These are phyloP conservation scores for Laticauda colubrina DNA, from an alignment of 2,113 vertebrate genomes.

Conservation along the genomic window DNA sequence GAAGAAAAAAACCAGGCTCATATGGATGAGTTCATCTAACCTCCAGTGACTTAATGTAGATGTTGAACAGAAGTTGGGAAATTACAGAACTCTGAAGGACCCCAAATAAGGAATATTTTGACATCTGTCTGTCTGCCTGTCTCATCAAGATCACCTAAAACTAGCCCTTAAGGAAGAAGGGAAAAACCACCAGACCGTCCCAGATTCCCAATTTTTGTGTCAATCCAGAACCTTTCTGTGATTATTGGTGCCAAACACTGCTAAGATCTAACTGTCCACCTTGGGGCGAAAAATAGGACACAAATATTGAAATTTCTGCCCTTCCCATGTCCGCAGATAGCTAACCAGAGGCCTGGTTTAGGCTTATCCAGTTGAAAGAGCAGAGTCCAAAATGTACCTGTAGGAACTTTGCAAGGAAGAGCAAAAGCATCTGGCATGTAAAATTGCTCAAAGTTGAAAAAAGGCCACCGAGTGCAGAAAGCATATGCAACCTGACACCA, in stretches of 20 bases:
- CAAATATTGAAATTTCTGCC: neutral
- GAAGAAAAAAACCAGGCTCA: neutral
- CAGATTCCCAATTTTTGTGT: neutral
- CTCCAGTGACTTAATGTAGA: neutral
- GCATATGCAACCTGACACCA: neutral
- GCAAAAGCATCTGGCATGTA: neutral
- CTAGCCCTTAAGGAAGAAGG: neutral
- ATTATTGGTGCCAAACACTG: neutral
- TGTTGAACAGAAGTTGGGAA: neutral
- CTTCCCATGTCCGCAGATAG: neutral
- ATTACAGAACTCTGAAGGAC: neutral
- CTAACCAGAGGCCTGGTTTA: neutral
- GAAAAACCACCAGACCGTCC: neutral
- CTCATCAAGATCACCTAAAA: neutral
- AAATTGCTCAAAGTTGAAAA: neutral
- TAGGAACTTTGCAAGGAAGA: neutral
- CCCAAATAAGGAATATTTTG: neutral
- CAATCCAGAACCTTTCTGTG: neutral
- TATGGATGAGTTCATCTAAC: neutral
- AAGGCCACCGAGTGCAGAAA: neutral
- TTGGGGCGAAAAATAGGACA: neutral
- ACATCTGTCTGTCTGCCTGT: neutral
- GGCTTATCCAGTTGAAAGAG: neutral
- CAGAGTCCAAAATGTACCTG: neutral
- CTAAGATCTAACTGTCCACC: neutral